phyloP scores from a whole-genome alignment of 2,888 invertebrate species.

The Scaptomyza caliginosa region DNA sequence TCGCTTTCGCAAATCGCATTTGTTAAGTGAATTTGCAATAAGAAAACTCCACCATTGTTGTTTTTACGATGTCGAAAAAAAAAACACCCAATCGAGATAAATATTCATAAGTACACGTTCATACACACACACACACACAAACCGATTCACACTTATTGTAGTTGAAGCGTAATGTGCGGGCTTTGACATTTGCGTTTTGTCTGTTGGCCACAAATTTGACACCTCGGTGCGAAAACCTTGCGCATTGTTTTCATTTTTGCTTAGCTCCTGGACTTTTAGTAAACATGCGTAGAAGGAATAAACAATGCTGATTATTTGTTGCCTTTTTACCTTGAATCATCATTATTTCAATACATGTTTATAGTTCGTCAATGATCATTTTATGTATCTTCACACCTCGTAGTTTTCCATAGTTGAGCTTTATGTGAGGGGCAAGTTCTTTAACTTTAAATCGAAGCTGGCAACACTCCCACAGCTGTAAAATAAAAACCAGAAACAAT shows the following conservation, averaged over 20 bases:
- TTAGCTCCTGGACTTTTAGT: conserved; percentile 9
- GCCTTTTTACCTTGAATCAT: not conserved
- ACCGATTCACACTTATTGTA: conserved; percentile 9
- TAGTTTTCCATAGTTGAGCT: conserved; percentile 5
- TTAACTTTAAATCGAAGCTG: conserved; percentile 6
- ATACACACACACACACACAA: conserved; percentile 4
- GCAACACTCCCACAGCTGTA: conserved; percentile 14
- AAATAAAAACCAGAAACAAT: conserved; percentile 33
- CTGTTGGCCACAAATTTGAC: conserved; percentile 47
- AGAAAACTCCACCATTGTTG: conserved; percentile 61
- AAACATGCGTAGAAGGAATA: conserved; percentile 17
- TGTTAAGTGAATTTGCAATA: conserved; percentile 61
- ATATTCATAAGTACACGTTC: conserved; percentile 19
- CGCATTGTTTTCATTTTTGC: conserved; percentile 24
- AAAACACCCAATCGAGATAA: conserved; percentile 18
- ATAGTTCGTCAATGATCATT: not conserved
- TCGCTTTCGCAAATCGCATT: conserved; percentile 66
- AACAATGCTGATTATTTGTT: conserved; percentile 16
- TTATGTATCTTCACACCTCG: not conserved
- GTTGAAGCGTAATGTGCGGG: conserved; percentile 12
- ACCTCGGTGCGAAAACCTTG: conserved; percentile 72
- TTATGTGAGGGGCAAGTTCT: conserved; percentile 2
- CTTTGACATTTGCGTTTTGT: conserved; percentile 57
- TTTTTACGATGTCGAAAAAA: conserved; percentile 46
- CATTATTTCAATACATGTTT: not conserved